phyloP scores from a whole-genome alignment of 2,888 invertebrate genomes.

The Smittia sp. region DNA sequence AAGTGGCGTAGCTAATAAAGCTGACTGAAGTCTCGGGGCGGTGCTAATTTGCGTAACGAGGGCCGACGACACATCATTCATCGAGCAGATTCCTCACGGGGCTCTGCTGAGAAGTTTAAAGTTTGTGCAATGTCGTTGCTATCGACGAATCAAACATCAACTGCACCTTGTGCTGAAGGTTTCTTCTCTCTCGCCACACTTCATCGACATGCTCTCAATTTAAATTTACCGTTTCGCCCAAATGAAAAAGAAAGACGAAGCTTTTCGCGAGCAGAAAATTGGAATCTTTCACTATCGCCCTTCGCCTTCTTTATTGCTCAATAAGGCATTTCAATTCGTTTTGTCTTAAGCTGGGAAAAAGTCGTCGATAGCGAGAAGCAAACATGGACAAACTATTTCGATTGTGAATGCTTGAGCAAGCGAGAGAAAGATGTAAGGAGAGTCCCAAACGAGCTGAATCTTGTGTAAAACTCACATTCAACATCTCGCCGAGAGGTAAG shows the following conservation, averaged over 20 bases:
- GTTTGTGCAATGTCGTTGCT: neutral
- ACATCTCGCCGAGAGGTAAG: constrained; percentile 5
- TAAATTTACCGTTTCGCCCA: neutral
- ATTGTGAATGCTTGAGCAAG: constrained; percentile 16
- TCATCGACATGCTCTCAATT: neutral
- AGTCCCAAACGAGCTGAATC: constrained; percentile 18
- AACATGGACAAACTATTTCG: constrained; percentile 20
- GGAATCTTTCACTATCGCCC: constrained; percentile 8
- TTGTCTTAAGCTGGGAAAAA: neutral
- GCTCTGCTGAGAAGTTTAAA: neutral
- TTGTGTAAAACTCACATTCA: constrained; percentile 10
- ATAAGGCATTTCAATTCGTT: constrained; percentile 10
- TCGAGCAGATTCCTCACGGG: neutral
- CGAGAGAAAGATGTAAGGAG: neutral
- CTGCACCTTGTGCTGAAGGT: neutral
- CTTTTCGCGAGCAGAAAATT: neutral
- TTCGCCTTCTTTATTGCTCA: constrained; percentile 10
- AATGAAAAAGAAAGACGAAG: neutral
- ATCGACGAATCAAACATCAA: constrained; percentile 6
- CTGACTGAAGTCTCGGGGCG: no score
- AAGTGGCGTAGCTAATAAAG: no score
- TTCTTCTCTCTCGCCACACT: neutral
- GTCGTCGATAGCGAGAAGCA: neutral
- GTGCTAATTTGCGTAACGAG: no score
- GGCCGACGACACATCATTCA: no score